Conservation (phyloP, 2,797 vertebrate genomes). For the Microctenopoma steveboyesi region DNA sequence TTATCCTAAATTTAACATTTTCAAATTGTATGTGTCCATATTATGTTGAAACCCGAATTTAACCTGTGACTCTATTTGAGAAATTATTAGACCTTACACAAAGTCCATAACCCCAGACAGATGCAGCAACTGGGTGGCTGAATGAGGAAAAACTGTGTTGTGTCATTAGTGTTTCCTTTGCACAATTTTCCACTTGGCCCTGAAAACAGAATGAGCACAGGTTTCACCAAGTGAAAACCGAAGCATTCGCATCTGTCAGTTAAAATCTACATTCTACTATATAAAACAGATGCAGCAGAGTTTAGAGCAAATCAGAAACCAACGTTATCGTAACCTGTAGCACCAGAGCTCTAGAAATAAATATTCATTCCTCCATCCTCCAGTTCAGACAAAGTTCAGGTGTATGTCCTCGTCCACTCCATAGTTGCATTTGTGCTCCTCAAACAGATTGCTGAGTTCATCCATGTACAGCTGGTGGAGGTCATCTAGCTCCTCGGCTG, state of each 20-base stretch:
- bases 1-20: background rate
- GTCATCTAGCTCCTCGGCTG: slow-evolving; percentile 82
- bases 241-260: background rate
- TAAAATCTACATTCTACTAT: background rate
- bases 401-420: slow-evolving; percentile 87
- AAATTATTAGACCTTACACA: slow-evolving; percentile 39
- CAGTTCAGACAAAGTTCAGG: slow-evolving; percentile 84
- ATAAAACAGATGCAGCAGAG: background rate
- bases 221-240: background rate
- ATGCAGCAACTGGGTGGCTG: slow-evolving; percentile 13
- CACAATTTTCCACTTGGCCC: background rate
- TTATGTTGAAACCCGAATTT: slow-evolving; percentile 43
- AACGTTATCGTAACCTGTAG: slow-evolving; percentile 17
- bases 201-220: slow-evolving; percentile 1
- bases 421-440: slow-evolving; percentile 90
- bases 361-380: slow-evolving; percentile 29
- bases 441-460: slow-evolving; percentile 88
- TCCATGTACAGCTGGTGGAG: slow-evolving; percentile 89
- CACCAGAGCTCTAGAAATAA: slow-evolving; percentile 49
- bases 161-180: slow-evolving; percentile 5
- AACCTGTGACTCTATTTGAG: slow-evolving; percentile 47
- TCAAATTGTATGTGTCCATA: background rate
- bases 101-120: slow-evolving; percentile 33
- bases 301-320: slow-evolving; percentile 1
- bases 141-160: slow-evolving; percentile 34